A percentile compares a stretch with the other conserved stretches of the same genome.
Conservation (phyloP, 1,140 invertebrate genomes). For the Cheumatopsyche charites region DNA sequence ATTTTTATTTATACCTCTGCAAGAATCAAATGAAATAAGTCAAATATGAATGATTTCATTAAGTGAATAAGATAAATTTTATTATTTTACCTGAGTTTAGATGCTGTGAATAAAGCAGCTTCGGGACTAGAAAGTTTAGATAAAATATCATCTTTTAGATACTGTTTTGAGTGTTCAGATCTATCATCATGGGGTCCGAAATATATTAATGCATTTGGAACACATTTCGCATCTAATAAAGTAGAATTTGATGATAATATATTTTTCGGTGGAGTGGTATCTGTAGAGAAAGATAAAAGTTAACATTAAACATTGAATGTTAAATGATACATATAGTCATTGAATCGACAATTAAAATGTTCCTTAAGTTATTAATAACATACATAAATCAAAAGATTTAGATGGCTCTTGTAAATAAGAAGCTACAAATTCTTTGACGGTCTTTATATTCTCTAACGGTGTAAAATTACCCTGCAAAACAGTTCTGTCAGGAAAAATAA, state of each 20-base stretch:
- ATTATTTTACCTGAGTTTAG: conserved; percentile 37
- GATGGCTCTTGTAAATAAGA: conserved; percentile 59
- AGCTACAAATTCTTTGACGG: conserved; percentile 63
- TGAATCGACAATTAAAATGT: not conserved
- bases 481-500: conserved; percentile 68
- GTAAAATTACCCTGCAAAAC: conserved; percentile 69
- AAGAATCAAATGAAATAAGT: not conserved
- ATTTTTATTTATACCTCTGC: conserved; percentile 37
- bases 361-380: conserved; percentile 49
- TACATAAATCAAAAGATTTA: conserved; percentile 65
- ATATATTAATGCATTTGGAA: conserved; percentile 64
- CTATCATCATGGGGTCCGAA: conserved; percentile 47
- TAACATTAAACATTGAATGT: not conserved
- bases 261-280: conserved; percentile 66
- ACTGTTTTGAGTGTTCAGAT: conserved; percentile 1
- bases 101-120: conserved; percentile 40
- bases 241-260: conserved; percentile 53
- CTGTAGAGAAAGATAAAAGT: conserved; percentile 52
- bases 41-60: too few species aligned
- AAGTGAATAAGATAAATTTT: not conserved
- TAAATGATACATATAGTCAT: too few species aligned
- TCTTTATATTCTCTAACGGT: conserved; percentile 62
- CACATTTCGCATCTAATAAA: conserved; percentile 59
- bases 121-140: conserved; percentile 39
- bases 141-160: conserved; percentile 41